Conservation (phyloP, 2,888 invertebrate genomes). For the Drepana falcataria region DNA sequence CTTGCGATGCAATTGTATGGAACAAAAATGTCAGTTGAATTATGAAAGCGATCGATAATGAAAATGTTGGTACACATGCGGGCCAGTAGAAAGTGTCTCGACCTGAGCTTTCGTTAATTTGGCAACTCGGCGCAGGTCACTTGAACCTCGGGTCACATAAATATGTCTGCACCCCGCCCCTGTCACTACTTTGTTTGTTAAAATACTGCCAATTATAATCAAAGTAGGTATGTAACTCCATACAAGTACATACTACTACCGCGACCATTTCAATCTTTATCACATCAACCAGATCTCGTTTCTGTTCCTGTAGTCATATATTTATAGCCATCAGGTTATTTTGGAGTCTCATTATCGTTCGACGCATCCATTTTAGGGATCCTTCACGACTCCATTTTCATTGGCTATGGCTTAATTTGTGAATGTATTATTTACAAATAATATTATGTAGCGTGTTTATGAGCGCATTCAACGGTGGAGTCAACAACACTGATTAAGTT, state of each 20-base stretch:
- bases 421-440: not conserved
- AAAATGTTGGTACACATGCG: constrained; percentile 65
- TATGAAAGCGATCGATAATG: constrained; percentile 75
- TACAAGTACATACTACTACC: constrained; percentile 43
- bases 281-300: constrained; percentile 46
- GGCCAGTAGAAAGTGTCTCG: constrained; percentile 75
- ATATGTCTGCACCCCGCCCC: constrained; percentile 68
- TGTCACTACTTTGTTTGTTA: constrained; percentile 69
- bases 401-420: not conserved
- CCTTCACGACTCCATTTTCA: constrained; percentile 3
- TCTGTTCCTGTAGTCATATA: constrained; percentile 30
- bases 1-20: constrained; percentile 56
- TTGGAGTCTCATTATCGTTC: constrained; percentile 13
- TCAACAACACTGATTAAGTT: constrained; percentile 27
- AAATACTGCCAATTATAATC: constrained; percentile 71
- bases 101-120: constrained; percentile 70
- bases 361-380: constrained; percentile 18
- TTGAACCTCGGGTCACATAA: constrained; percentile 61
- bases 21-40: constrained; percentile 74
- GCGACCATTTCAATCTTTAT: constrained; percentile 64
- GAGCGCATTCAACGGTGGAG: constrained; percentile 5
- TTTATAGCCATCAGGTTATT: constrained; percentile 24
- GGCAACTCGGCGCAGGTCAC: constrained; percentile 65
- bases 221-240: constrained; percentile 37
- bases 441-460: not conserved